A percentile compares a stretch with the other conserved stretches of the same genome.
phyloP scores from a whole-genome alignment of 2,797 vertebrate genomes.

The Coregonus ussuriensis region DNA sequence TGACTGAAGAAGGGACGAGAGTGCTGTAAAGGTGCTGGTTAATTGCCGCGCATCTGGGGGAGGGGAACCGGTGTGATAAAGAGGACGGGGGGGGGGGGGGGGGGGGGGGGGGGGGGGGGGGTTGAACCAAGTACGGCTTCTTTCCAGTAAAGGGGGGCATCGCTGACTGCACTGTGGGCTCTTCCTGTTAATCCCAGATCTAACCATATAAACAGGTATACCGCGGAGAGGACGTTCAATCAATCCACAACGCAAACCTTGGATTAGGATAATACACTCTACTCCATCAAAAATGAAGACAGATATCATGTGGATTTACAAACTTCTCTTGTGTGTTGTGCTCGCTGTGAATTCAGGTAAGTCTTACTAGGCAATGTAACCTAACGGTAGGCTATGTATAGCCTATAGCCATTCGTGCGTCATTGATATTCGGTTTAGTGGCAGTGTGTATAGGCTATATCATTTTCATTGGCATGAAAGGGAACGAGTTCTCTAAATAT shows the following conservation, averaged over 20 bases:
- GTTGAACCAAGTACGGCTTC: slow-evolving; percentile 84
- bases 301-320: slow-evolving; percentile 81
- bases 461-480: not conserved
- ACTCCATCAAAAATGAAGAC: slow-evolving; percentile 60
- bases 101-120: slow-evolving; percentile 49
- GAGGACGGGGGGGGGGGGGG: slow-evolving; percentile 51
- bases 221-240: slow-evolving; percentile 19
- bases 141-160: slow-evolving; percentile 68
- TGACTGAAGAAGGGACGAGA: slow-evolving; percentile 6
- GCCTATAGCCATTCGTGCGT: not conserved
- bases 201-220: slow-evolving; percentile 20
- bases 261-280: slow-evolving; percentile 41
- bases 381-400: too few species aligned
- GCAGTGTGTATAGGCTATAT: not conserved
- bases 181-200: slow-evolving; percentile 8
- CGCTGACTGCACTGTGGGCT: not conserved
- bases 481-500: not conserved
- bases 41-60: slow-evolving; percentile 35
- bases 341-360: slow-evolving; percentile 72
- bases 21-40: slow-evolving; percentile 25
- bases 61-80: slow-evolving; percentile 61
- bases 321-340: slow-evolving; percentile 73
- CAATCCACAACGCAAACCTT: slow-evolving; percentile 12
- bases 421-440: not conserved
- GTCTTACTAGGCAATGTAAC: not conserved